Conservation (phyloP, 2,797 vertebrate species). For the Melanotaenia trifasciata region DNA sequence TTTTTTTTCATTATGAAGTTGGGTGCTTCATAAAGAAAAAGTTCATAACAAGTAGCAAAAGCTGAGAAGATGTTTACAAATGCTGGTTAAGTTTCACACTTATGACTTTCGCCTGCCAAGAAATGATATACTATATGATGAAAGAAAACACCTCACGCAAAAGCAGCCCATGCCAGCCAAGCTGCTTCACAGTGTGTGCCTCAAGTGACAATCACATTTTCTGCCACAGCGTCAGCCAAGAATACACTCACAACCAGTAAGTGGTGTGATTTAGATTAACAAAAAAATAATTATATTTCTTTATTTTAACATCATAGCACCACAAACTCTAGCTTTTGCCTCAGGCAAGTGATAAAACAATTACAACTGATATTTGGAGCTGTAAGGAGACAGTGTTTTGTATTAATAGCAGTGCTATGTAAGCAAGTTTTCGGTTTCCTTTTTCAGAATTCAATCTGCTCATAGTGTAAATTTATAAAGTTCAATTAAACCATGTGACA, state of each 20-base stretch:
- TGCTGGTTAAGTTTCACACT: background rate
- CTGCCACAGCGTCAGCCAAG: constrained; percentile 26
- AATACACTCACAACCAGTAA: background rate
- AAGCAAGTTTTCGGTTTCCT: background rate
- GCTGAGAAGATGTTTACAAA: background rate
- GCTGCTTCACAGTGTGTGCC: background rate
- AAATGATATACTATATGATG: constrained; percentile 18
- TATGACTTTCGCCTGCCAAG: background rate
- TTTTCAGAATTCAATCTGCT: background rate
- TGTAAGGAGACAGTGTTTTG: background rate
- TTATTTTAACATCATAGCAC: background rate
- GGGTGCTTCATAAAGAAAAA: background rate
- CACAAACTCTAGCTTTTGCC: background rate
- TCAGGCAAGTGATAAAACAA: background rate
- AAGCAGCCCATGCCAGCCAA: constrained; percentile 7
- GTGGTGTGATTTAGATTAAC: background rate
- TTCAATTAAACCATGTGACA: background rate
- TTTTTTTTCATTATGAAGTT: background rate
- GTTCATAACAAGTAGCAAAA: background rate
- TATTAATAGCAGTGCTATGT: background rate
- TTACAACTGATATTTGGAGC: background rate
- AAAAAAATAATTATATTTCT: background rate
- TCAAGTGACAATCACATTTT: constrained; percentile 32
- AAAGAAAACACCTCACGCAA: constrained; percentile 8
- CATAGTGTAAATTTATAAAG: background rate